These are phyloP conservation scores for Nomada fucata DNA, from an alignment of 2,888 invertebrate genomes.

Conservation along the genomic window DNA sequence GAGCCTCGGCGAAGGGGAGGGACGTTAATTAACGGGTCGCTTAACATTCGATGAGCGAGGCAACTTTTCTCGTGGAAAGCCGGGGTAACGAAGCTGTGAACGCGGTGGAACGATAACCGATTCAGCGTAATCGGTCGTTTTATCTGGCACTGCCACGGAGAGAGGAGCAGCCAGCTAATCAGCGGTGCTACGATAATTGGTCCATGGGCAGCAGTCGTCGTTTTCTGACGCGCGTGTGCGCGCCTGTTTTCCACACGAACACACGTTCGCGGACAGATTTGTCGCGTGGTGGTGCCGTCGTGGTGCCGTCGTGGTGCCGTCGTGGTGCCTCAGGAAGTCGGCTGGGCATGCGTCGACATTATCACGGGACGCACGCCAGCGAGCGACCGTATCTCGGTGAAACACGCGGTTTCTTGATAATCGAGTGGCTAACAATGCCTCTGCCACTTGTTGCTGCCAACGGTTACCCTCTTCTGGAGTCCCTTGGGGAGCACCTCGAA, in stretches of 20 bases:
- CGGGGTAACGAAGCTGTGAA: conserved; percentile 32
- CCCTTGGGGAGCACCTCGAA: too few relatives aligned
- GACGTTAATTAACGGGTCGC: conserved; percentile 40
- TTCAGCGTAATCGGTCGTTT: conserved; percentile 60
- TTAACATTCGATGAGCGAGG: conserved; percentile 20
- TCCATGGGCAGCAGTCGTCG: conserved; percentile 31
- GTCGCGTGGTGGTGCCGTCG: conserved; percentile 27
- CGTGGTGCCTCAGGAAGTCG: conserved; percentile 73
- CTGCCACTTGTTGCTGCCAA: conserved; percentile 58
- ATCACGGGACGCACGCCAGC: conserved; percentile 75
- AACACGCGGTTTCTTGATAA: conserved; percentile 69
- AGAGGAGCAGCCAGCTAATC: conserved; percentile 58
- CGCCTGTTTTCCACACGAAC: not conserved
- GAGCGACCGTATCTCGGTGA: conserved; percentile 59
- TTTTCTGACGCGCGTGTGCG: not conserved
- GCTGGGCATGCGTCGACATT: conserved; percentile 68
- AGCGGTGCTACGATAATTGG: conserved; percentile 63
- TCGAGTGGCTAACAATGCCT: conserved; percentile 67
- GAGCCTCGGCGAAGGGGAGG: not conserved
- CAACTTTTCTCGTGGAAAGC: conserved; percentile 38
- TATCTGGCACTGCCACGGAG: conserved; percentile 51
- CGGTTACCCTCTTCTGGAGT: not conserved
- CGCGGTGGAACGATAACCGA: conserved; percentile 47
- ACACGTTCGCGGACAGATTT: conserved; percentile 32
- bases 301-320: conserved; percentile 19